phyloP scores from a whole-genome alignment of 2,888 invertebrate species.

The Phragmatobia fuliginosa region DNA sequence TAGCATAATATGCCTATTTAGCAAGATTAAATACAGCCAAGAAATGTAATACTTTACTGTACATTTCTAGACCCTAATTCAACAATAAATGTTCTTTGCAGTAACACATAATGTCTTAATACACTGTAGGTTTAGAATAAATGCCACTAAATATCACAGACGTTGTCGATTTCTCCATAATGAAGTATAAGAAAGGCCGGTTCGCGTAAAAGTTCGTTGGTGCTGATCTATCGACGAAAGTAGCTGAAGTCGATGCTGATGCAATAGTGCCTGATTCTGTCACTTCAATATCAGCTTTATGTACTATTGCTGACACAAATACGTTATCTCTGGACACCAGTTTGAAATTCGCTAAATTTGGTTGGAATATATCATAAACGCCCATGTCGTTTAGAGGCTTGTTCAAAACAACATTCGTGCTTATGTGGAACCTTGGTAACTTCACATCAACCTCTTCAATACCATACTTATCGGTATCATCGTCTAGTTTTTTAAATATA shows the following conservation, averaged over 20 bases:
- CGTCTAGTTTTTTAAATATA: conserved; percentile 80
- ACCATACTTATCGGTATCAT: conserved; percentile 79
- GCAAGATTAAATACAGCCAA: not conserved
- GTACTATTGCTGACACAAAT: conserved; percentile 88
- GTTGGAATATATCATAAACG: conserved; percentile 88
- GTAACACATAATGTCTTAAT: conserved; percentile 48
- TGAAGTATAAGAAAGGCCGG: conserved; percentile 89
- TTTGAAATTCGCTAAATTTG: conserved; percentile 84
- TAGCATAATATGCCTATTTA: not conserved
- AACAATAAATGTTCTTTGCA: not conserved
- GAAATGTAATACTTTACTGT: not conserved
- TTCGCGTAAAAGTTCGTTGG: conserved; percentile 88
- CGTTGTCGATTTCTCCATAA: conserved; percentile 88
- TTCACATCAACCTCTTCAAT: conserved; percentile 88
- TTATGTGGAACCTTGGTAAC: conserved; percentile 88
- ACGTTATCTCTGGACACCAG: conserved; percentile 85
- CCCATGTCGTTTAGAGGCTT: conserved; percentile 88
- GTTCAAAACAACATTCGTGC: conserved; percentile 88
- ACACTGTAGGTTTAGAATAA: conserved; percentile 79
- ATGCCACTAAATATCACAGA: conserved; percentile 89
- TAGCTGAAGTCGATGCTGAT: conserved; percentile 85
- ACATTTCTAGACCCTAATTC: not conserved
- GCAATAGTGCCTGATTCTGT: conserved; percentile 92
- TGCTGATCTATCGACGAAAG: conserved; percentile 83
- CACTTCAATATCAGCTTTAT: conserved; percentile 91